Conservation (phyloP, 2,888 invertebrate genomes). For the Melieria omissa region DNA sequence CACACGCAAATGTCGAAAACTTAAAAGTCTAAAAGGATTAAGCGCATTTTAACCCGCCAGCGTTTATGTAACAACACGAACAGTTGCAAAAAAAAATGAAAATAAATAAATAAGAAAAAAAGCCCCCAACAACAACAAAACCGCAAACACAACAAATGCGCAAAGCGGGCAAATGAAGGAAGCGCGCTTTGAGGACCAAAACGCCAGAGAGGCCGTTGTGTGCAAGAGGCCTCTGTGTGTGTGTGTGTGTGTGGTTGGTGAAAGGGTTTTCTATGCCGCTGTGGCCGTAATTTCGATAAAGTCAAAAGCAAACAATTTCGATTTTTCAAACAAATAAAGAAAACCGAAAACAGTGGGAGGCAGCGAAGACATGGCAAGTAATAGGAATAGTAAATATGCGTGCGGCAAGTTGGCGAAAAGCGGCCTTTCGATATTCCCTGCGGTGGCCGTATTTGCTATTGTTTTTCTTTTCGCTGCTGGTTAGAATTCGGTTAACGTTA, state of each 20-base stretch:
- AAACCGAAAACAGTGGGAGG: background rate
- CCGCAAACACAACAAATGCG: background rate
- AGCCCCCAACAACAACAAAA: background rate
- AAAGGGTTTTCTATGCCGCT: background rate
- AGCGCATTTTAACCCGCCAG: conserved; percentile 8
- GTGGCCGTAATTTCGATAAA: background rate
- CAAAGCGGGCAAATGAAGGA: background rate
- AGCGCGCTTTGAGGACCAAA: background rate
- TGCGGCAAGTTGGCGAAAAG: background rate
- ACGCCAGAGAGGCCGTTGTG: background rate
- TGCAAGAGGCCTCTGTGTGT: background rate
- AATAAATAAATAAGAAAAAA: background rate
- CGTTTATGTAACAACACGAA: conserved; percentile 17
- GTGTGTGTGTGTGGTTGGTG: too few species aligned
- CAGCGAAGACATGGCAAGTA: too few species aligned
- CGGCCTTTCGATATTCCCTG: background rate
- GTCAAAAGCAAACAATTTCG: conserved; percentile 8
- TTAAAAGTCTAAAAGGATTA: conserved; percentile 33
- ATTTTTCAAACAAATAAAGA: background rate
- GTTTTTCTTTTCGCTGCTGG: background rate
- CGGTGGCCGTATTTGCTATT: background rate
- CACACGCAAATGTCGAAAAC: background rate
- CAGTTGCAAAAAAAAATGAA: background rate
- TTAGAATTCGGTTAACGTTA: too few species aligned
- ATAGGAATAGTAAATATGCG: too few species aligned